These are phyloP conservation scores for Oreonectes daqikongensis DNA, from an alignment of 2,797 vertebrate species.

Conservation along the genomic window DNA sequence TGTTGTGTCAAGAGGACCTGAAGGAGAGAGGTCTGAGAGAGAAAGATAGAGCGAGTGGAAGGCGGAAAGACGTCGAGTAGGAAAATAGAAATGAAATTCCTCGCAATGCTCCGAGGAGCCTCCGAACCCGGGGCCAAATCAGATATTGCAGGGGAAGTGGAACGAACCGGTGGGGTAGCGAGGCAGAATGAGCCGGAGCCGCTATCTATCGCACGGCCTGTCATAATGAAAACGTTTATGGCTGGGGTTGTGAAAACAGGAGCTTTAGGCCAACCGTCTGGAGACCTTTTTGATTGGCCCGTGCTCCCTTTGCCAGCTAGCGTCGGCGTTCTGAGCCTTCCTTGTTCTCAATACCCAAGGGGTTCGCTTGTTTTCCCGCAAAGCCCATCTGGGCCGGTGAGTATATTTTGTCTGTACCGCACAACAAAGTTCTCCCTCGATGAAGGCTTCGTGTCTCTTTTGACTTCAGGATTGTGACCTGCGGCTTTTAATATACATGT, in stretches of 20 bases:
- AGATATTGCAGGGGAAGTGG: slow-evolving; percentile 64
- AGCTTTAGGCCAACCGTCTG: slow-evolving; percentile 58
- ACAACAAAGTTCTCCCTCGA: slow-evolving; percentile 42
- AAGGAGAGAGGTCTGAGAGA: slow-evolving; percentile 41
- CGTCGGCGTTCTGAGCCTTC: slow-evolving; percentile 2
- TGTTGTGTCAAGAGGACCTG: slow-evolving; percentile 64
- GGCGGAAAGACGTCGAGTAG: slow-evolving; percentile 19
- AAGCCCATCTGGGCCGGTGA: slow-evolving; percentile 41
- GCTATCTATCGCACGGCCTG: slow-evolving; percentile 60
- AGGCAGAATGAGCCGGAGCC: slow-evolving; percentile 58
- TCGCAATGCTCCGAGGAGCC: slow-evolving; percentile 67
- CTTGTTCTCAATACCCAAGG: slow-evolving; percentile 36
- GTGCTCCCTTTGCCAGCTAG: slow-evolving; percentile 3
- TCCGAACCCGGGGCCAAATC: slow-evolving; percentile 62
- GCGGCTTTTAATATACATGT: slow-evolving; percentile 24
- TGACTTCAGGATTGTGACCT: slow-evolving; percentile 42
- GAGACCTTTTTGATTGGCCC: slow-evolving; percentile 45
- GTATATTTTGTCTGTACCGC: slow-evolving; percentile 44
- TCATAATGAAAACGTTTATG: slow-evolving; percentile 68
- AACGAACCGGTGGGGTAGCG: slow-evolving; percentile 12
- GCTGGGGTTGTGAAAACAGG: slow-evolving; percentile 65
- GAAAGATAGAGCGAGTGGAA: slow-evolving; percentile 49
- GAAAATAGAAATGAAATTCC: slow-evolving; percentile 67
- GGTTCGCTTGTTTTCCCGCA: slow-evolving; percentile 39
- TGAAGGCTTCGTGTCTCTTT: slow-evolving; percentile 18